Evolutionary conservation across 2,888 invertebrate species (phyloP).

Genomic region (Pediacus dermestoides): DNA sequence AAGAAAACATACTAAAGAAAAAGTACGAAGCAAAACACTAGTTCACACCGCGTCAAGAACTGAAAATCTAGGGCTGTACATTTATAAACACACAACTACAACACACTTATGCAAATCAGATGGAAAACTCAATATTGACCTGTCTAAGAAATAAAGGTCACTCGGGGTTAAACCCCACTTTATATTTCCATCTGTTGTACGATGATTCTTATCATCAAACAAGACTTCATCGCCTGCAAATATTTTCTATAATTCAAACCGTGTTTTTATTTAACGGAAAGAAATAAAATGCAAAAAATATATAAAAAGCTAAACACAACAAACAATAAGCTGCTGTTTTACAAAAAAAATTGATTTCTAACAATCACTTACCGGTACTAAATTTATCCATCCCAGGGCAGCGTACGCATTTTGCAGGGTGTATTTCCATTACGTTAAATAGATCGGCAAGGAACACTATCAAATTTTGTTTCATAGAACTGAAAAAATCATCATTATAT

Average conservation of each 20-base stretch:
- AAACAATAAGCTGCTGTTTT: slow-evolving; percentile 7
- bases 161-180: slow-evolving; percentile 21
- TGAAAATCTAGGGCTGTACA: slow-evolving; percentile 11
- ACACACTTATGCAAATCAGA: slow-evolving; percentile 26
- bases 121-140: slow-evolving; percentile 25
- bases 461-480: slow-evolving; percentile 88
- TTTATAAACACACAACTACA: slow-evolving; percentile 12
- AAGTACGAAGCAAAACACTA: slow-evolving; percentile 18
- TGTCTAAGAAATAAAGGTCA: slow-evolving; percentile 25
- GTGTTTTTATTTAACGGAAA: not conserved
- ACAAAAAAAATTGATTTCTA: slow-evolving; percentile 10
- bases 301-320: slow-evolving; percentile 5
- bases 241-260: not conserved
- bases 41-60: slow-evolving; percentile 4
- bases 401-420: slow-evolving; percentile 84
- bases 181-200: too few species aligned
- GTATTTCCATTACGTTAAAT: slow-evolving; percentile 90
- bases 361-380: slow-evolving; percentile 44
- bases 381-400: slow-evolving; percentile 69
- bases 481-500: too few species aligned
- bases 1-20: slow-evolving; percentile 23
- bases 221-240: too few species aligned
- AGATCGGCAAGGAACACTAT: slow-evolving; percentile 90
- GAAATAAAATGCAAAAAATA: not conserved
- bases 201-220: too few species aligned